phyloP scores from a whole-genome alignment of 2,797 vertebrate genomes.

The Manis crassicaudata region DNA sequence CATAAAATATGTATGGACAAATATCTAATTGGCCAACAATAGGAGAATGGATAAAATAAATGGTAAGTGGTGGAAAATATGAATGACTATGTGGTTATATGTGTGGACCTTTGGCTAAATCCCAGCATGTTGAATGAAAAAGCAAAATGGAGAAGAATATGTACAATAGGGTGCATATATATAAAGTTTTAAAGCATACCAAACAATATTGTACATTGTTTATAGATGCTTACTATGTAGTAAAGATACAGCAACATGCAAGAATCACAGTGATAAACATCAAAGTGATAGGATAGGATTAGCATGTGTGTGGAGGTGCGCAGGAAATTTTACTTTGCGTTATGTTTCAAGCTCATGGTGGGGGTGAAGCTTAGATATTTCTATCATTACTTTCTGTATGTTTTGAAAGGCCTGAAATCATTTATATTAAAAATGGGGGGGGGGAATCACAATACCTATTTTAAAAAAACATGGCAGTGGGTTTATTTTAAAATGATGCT shows the following conservation, averaged over 20 bases:
- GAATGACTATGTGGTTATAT: not conserved
- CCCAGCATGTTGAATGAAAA: not conserved
- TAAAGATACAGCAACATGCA: not conserved
- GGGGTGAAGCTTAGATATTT: not conserved
- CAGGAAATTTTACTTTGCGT: not conserved
- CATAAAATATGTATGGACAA: not conserved
- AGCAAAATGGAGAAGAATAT: not conserved
- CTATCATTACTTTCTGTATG: not conserved
- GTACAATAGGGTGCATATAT: not conserved
- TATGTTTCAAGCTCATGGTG: not conserved
- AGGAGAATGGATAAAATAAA: not conserved
- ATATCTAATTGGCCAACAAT: not conserved
- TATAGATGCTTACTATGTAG: not conserved
- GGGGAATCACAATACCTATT: not conserved
- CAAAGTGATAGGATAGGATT: not conserved
- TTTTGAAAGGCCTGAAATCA: not conserved
- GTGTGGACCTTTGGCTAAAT: not conserved
- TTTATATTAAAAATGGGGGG: too few relatives aligned
- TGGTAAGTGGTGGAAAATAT: not conserved
- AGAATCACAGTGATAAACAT: not conserved
- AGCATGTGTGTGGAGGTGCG: not conserved
- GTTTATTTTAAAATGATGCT: not conserved
- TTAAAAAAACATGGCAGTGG: not conserved
- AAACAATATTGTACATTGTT: not conserved
- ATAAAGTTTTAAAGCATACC: not conserved